Evolutionary conservation across 2,888 invertebrate species (phyloP).

Genomic region (Lampropteryx suffumata): DNA sequence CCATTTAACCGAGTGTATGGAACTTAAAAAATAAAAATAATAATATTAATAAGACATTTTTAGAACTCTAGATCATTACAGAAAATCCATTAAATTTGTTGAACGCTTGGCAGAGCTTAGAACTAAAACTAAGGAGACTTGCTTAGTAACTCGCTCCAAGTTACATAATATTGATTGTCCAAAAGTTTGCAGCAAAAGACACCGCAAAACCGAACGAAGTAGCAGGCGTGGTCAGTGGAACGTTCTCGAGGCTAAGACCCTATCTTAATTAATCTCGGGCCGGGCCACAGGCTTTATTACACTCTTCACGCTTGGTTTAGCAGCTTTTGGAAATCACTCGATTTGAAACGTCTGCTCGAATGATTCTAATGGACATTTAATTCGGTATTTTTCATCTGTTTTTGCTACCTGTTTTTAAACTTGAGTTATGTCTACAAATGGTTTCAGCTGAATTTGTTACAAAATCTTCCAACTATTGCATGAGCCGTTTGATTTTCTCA

Average conservation of each 20-base stretch:
- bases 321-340: conserved; percentile 65
- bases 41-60: too few species aligned
- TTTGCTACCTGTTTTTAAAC: conserved; percentile 15
- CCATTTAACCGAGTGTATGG: too few species aligned
- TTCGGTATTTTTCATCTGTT: conserved; percentile 25
- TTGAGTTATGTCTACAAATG: conserved; percentile 5
- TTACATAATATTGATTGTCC: too few species aligned
- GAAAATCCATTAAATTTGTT: too few species aligned
- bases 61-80: too few species aligned
- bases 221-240: conserved; percentile 57
- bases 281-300: conserved; percentile 65
- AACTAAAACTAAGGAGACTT: too few species aligned
- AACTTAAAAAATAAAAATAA: too few species aligned
- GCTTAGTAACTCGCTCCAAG: too few species aligned
- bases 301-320: conserved; percentile 65
- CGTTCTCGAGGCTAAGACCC: conserved; percentile 47
- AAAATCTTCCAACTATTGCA: too few species aligned
- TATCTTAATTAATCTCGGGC: conserved; percentile 72
- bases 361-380: conserved; percentile 35
- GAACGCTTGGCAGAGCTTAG: too few species aligned
- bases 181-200: conserved; percentile 12
- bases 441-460: too few species aligned
- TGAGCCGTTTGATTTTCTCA: too few species aligned
- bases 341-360: conserved; percentile 57
- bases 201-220: conserved; percentile 48